Evolutionary conservation across 2,113 vertebrate genomes (phyloP), one percentile per base, ranked within the genome.

Genomic region (Rhynchopsitta pachyrhyncha): DNA sequence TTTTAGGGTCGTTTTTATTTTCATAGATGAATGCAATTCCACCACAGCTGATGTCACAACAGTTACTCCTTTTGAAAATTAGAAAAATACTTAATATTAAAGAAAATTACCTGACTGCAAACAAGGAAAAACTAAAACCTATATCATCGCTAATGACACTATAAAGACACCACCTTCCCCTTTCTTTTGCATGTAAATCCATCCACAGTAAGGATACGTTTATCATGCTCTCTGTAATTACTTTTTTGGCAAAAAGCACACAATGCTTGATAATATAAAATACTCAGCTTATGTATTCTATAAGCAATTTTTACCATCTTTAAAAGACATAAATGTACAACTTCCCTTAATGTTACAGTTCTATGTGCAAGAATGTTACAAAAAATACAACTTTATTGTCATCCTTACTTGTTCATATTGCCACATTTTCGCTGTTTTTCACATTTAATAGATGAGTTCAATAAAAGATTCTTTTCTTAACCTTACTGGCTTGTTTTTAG

Each of bases 41-140:
- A 99, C 99, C 47, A 99, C 98, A 90, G 99, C 99, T 89, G 99
- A 98, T 3, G 98, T 99, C 86, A 99, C 98, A 88, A 99, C 98
- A 44, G 98, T 99, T 95, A 98, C 98, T 95, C 98, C 99, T 99
- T 88, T 86, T 80, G 77, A 13, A 95, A 97, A 97, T 76, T 31
- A 91, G 47, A 85, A 69, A 83, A 75, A 31, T 19, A 52, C 24
- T 87, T 59, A 50, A 44, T 35, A 90, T 62, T 75, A 77, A 39
- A 83, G 46, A 86, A 86, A 67, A 81, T 68, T 50, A 66, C 17
- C 13, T 9, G 19, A 57, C 10, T 62, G 44, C 5, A 96, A 86
- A 33, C 23, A 84, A 25, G 49, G 33, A 19, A 14, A 42, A 64
- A 60, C 9, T 49, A 6, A 67, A 50, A 44, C 1, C 3, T 63